Conservation (phyloP, 2,113 vertebrate species). For the Philantomba maxwellii region DNA sequence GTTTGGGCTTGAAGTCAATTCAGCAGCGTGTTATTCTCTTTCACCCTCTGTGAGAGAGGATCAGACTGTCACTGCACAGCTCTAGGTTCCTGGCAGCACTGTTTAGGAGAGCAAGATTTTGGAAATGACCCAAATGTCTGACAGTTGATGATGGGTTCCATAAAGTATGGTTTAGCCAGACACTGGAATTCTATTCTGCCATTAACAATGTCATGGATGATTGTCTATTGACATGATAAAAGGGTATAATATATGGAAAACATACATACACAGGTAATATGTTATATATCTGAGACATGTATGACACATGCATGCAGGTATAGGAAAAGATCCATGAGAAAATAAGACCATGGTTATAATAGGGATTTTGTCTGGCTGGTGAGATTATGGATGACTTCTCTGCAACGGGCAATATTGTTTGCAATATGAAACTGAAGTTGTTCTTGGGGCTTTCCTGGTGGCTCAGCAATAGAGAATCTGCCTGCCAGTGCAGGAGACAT, state of each 20-base stretch:
- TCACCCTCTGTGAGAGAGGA: slow-evolving; percentile 30
- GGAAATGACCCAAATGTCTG: slow-evolving; percentile 18
- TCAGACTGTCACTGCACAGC: neutral
- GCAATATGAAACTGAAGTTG: neutral
- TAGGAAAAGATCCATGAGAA: neutral
- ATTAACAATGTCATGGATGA: slow-evolving; percentile 36
- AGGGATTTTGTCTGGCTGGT: neutral
- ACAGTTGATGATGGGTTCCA: slow-evolving; percentile 19
- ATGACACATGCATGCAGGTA: neutral
- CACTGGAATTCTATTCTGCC: slow-evolving; percentile 31
- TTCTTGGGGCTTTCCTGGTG: neutral
- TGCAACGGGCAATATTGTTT: neutral
- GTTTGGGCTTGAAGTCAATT: neutral
- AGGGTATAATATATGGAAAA: neutral
- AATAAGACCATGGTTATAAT: neutral
- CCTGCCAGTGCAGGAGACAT: neutral
- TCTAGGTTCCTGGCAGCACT: slow-evolving; percentile 40
- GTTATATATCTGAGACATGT: neutral
- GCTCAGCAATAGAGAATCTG: neutral
- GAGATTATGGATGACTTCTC: neutral
- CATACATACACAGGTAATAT: neutral
- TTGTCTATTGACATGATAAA: neutral
- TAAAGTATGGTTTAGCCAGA: slow-evolving; percentile 36
- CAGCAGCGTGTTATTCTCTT: neutral
- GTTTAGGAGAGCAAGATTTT: slow-evolving; percentile 37